A percentile compares a stretch with the other conserved stretches of the same genome.
Conservation (phyloP, 2,797 vertebrate species). For the Poeciliopsis gracilis region DNA sequence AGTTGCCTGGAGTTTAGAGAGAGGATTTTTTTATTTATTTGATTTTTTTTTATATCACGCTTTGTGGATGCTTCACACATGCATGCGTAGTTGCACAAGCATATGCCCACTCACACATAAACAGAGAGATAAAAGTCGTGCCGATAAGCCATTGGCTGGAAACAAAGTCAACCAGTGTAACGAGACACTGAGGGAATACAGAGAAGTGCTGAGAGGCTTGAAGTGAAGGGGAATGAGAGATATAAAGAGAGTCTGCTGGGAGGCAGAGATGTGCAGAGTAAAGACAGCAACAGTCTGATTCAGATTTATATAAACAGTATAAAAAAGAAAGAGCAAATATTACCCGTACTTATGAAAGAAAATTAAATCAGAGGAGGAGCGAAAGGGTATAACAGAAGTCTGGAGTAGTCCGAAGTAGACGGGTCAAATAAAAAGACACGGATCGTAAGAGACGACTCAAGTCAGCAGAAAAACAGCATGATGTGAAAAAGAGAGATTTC, state of each 20-base stretch:
- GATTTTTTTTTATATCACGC: constrained; percentile 55
- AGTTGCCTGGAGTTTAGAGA: constrained; percentile 51
- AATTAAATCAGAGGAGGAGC: constrained; percentile 1
- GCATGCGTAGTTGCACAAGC: background rate
- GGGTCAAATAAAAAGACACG: constrained; percentile 6
- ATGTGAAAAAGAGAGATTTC: constrained; percentile 42
- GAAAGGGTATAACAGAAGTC: background rate
- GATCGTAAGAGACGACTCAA: constrained; percentile 33
- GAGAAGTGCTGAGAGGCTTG: constrained; percentile 39
- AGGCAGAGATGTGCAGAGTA: constrained; percentile 20
- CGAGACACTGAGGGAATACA: constrained; percentile 67
- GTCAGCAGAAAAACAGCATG: constrained; percentile 36
- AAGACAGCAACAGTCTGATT: constrained; percentile 22
- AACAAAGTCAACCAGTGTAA: constrained; percentile 73
- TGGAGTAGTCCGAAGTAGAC: background rate
- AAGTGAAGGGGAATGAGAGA: constrained; percentile 49
- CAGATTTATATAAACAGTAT: constrained; percentile 10
- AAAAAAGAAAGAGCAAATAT: constrained; percentile 26
- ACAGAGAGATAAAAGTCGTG: constrained; percentile 49
- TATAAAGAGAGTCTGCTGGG: constrained; percentile 55
- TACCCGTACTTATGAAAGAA: background rate
- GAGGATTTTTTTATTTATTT: constrained; percentile 21
- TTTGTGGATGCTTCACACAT: constrained; percentile 47
- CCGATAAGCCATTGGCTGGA: constrained; percentile 63
- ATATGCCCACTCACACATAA: constrained; percentile 22